A percentile compares a stretch with the other conserved stretches of the same genome.
phyloP scores from a whole-genome alignment of 2,797 vertebrate species.

The Squalus acanthias region DNA sequence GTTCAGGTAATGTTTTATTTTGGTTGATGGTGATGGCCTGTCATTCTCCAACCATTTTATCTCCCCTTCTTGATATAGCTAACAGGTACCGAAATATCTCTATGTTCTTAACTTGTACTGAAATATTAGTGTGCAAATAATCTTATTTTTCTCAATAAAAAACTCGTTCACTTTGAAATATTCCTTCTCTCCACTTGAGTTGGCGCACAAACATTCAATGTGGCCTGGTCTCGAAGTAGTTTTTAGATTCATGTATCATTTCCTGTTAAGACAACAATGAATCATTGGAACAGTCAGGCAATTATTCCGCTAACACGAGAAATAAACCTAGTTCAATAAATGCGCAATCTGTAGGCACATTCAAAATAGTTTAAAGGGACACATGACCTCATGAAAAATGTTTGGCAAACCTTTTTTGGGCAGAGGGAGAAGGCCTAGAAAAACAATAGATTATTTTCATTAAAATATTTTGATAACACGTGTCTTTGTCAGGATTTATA shows the following conservation, averaged over 20 bases:
- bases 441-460: background rate
- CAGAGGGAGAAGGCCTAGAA: background rate
- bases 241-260: background rate
- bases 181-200: background rate
- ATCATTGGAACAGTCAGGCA: background rate
- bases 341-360: background rate
- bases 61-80: background rate
- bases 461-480: background rate
- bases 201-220: background rate
- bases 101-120: background rate
- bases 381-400: background rate
- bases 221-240: background rate
- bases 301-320: background rate
- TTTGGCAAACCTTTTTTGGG: background rate
- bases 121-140: background rate
- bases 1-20: background rate
- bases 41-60: background rate
- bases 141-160: background rate
- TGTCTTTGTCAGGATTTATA: background rate
- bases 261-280: background rate
- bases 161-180: background rate
- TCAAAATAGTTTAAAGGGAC: background rate
- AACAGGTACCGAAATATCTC: background rate
- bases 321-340: background rate
- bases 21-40: background rate